Percentiles rank a stretch among this genome's conserved stretches.
Conservation (phyloP, 1,140 invertebrate genomes). For the Oscheius sp. region DNA sequence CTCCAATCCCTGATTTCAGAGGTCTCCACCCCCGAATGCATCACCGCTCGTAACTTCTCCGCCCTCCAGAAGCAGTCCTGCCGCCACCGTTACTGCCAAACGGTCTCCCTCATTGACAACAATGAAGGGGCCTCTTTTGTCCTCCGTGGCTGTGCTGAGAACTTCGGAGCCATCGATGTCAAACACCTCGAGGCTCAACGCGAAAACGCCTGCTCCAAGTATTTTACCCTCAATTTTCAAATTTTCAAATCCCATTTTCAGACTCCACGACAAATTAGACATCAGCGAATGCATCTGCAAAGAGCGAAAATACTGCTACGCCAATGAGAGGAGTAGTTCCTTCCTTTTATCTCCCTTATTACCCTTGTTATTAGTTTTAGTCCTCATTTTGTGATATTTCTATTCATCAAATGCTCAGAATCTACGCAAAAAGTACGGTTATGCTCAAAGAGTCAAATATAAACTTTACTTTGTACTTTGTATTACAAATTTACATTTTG, state of each 20-base stretch:
- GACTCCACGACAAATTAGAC: slow-evolving; percentile 48
- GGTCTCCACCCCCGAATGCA: slow-evolving; percentile 41
- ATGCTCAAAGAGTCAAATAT: background rate
- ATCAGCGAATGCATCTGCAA: slow-evolving; percentile 56
- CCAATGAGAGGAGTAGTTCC: background rate
- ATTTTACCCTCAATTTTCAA: background rate
- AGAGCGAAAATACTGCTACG: slow-evolving; percentile 49
- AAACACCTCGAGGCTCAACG: slow-evolving; percentile 33
- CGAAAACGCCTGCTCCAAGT: slow-evolving; percentile 42
- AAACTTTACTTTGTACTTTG: background rate
- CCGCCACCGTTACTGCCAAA: slow-evolving; percentile 47
- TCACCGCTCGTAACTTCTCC: slow-evolving; percentile 38
- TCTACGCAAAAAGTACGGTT: background rate
- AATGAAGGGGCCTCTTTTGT: slow-evolving; percentile 46
- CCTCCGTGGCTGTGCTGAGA: slow-evolving; percentile 50
- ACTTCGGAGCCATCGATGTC: slow-evolving; percentile 50
- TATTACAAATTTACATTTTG: no score
- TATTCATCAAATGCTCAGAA: background rate
- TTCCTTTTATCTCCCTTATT: background rate
- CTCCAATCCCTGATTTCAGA: no score
- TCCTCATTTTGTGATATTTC: background rate
- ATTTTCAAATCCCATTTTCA: slow-evolving; percentile 33
- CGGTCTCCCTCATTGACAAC: slow-evolving; percentile 49
- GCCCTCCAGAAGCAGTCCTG: slow-evolving; percentile 40
- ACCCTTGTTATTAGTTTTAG: background rate